These are phyloP conservation scores for Otis tarda DNA, from an alignment of 2,113 vertebrate species.

Conservation along the genomic window DNA sequence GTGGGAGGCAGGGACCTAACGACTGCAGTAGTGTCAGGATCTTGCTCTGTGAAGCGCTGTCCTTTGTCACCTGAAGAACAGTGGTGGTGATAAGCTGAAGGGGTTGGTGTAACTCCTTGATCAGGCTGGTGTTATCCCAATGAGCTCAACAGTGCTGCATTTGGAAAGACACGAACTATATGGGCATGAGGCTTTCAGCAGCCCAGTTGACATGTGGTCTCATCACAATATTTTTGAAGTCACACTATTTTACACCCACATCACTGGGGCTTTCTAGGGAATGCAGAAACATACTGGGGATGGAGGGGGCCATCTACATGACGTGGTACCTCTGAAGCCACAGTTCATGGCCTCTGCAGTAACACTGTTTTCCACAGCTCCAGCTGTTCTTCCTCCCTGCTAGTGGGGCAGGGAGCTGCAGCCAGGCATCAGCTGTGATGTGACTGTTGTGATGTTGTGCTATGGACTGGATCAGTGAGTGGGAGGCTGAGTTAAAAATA, in stretches of 20 bases:
- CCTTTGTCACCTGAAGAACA: background rate
- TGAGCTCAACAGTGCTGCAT: background rate
- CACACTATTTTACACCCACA: rapidly evolving
- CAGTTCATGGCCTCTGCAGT: background rate
- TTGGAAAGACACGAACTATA: background rate
- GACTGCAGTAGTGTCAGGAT: background rate
- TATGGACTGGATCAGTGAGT: background rate
- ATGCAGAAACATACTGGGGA: background rate
- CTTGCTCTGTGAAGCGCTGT: background rate
- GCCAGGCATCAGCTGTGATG: background rate
- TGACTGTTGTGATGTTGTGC: background rate
- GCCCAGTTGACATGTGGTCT: background rate
- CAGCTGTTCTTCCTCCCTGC: background rate
- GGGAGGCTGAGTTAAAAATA: background rate
- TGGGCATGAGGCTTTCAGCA: background rate
- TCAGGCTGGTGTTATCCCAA: background rate
- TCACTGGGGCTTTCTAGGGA: background rate
- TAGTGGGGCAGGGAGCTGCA: too few relatives aligned
- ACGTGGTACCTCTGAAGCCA: background rate
- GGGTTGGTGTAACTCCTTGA: background rate
- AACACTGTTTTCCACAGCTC: background rate
- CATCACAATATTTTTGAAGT: background rate
- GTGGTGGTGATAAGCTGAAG: background rate
- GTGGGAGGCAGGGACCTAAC: background rate
- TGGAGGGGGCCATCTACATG: background rate